A percentile compares a stretch with the other conserved stretches of the same genome.
Conservation (phyloP, 2,113 vertebrate species). For the Climacteris rufus region DNA sequence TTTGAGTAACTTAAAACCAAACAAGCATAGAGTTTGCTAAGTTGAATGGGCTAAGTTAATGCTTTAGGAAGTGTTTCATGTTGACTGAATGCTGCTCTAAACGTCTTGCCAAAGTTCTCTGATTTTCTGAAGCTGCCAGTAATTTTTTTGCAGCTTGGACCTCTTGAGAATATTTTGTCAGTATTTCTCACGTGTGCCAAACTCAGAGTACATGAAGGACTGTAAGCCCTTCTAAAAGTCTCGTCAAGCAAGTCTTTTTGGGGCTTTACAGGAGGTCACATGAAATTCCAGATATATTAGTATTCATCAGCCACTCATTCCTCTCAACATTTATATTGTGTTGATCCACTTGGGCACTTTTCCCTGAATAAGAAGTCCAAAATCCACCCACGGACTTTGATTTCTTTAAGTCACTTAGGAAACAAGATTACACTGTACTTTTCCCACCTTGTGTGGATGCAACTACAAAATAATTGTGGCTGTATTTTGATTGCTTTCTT, state of each 20-base stretch:
- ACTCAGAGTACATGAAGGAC: neutral
- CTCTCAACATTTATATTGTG: neutral
- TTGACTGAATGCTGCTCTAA: neutral
- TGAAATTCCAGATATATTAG: too few species aligned
- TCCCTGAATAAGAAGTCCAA: neutral
- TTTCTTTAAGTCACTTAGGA: neutral
- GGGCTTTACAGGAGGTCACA: neutral
- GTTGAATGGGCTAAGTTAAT: neutral
- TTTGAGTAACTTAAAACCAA: neutral
- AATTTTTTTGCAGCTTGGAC: neutral
- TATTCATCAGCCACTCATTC: neutral
- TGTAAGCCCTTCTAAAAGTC: neutral
- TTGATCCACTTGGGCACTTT: neutral
- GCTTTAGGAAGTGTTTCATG: neutral
- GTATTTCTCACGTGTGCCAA: neutral
- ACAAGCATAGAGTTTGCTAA: neutral
- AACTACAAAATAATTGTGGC: neutral
- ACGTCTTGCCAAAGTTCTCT: neutral
- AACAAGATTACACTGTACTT: neutral
- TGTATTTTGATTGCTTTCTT: neutral
- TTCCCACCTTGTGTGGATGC: fast-evolving
- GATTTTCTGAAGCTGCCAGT: neutral
- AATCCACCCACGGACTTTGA: neutral
- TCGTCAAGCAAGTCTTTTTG: fast-evolving
- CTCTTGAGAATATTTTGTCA: neutral